phyloP scores from a whole-genome alignment of 2,113 vertebrate genomes.

The Sorex fumeus region DNA sequence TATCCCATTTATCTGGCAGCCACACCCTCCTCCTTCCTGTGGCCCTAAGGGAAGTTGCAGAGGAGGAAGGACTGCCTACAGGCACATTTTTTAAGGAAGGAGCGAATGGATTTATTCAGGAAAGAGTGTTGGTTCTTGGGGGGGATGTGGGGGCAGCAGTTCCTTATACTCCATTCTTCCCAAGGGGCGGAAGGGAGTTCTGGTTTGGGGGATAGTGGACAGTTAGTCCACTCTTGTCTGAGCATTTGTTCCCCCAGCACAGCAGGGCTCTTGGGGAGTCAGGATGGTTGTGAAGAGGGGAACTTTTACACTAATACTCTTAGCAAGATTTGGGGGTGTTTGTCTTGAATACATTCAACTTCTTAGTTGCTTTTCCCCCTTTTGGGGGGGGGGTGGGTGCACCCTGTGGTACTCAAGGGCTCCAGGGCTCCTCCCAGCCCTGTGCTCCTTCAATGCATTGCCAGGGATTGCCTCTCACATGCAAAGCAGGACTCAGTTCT shows the following conservation, averaged over 20 bases:
- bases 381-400: no score
- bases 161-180: background rate
- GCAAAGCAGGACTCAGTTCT: no score
- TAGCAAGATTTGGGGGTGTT: background rate
- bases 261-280: background rate
- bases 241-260: background rate
- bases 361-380: background rate
- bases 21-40: background rate
- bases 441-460: no score
- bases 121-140: background rate
- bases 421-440: no score
- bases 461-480: no score
- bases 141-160: background rate
- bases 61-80: background rate
- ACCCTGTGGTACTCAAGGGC: no score
- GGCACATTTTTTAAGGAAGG: background rate
- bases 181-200: background rate
- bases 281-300: background rate
- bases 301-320: background rate
- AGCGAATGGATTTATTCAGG: background rate
- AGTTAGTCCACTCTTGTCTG: background rate
- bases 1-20: conserved; percentile 64
- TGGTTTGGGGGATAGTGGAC: background rate
- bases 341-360: background rate
- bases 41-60: background rate